Evolutionary conservation across 2,797 vertebrate species (phyloP).

Genomic region (Thripadectes ignobilis): DNA sequence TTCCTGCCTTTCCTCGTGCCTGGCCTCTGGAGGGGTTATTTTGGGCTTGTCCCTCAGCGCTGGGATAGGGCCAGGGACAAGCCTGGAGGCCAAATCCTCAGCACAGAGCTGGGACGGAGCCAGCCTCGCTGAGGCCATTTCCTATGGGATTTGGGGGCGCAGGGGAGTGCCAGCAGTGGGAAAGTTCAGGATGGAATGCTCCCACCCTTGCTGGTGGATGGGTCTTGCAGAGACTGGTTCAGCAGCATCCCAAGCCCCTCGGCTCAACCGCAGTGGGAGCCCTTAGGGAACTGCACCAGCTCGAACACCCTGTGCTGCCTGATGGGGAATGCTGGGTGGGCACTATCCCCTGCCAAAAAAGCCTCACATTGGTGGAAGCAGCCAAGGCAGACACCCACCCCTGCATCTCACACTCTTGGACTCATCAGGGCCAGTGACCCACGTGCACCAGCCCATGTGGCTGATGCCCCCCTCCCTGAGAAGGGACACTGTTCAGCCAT

Average conservation of each 20-base stretch:
- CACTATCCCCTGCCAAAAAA: neutral
- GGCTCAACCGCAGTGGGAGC: accelerated
- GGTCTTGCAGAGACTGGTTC: neutral
- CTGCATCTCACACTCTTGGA: neutral
- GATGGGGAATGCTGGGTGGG: accelerated
- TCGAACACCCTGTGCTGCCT: neutral
- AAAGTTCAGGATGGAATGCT: neutral
- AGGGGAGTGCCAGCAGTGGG: neutral
- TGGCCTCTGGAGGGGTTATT: neutral
- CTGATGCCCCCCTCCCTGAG: neutral
- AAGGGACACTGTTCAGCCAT: neutral
- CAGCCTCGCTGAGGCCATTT: neutral
- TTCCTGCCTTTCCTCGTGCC: neutral
- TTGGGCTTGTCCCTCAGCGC: accelerated
- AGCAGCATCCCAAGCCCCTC: neutral
- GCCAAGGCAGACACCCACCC: accelerated
- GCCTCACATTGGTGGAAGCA: neutral
- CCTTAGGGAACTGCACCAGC: neutral
- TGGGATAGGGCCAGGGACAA: neutral
- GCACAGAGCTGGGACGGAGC: neutral
- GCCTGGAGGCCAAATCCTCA: neutral
- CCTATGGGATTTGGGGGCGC: neutral
- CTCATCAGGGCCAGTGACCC: neutral
- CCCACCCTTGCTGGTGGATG: neutral
- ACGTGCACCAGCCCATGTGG: neutral